Evolutionary conservation across 2,797 vertebrate species (phyloP).

Genomic region (Discoglossus pictus): DNA sequence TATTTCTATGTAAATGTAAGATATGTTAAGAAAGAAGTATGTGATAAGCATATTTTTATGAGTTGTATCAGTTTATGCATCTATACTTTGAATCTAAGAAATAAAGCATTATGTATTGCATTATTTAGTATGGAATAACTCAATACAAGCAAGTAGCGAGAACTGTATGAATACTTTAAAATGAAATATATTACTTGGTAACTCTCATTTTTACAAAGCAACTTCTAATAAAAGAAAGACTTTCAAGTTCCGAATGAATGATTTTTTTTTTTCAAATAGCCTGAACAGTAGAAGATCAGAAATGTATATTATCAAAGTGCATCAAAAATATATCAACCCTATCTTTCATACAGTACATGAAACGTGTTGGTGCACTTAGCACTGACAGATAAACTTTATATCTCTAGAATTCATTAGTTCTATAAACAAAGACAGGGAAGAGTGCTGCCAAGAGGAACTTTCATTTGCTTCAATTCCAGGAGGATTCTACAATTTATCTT

Average conservation of each 20-base stretch:
- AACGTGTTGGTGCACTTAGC: constrained; percentile 49
- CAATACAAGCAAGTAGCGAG: constrained; percentile 36
- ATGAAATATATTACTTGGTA: constrained; percentile 50
- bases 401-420: constrained; percentile 51
- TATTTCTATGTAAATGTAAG: constrained; percentile 18
- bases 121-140: constrained; percentile 38
- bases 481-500: constrained; percentile 52
- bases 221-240: constrained; percentile 52
- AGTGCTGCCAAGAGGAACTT: constrained; percentile 44
- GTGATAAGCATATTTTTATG: constrained; percentile 18
- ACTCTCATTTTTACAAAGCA: constrained; percentile 49
- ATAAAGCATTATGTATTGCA: constrained; percentile 40
- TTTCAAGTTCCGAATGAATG: constrained; percentile 42
- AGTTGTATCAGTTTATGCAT: constrained; percentile 21
- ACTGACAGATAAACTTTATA: constrained; percentile 52
- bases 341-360: constrained; percentile 47
- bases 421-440: constrained; percentile 48
- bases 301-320: constrained; percentile 52
- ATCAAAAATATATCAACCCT: constrained; percentile 49
- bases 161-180: constrained; percentile 48
- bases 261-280: constrained; percentile 39
- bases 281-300: constrained; percentile 47
- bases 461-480: constrained; percentile 49
- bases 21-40: constrained; percentile 30
- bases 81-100: constrained; percentile 29